Evolutionary conservation across 2,888 invertebrate genomes (phyloP).

Genomic region (Euplexia lucipara): DNA sequence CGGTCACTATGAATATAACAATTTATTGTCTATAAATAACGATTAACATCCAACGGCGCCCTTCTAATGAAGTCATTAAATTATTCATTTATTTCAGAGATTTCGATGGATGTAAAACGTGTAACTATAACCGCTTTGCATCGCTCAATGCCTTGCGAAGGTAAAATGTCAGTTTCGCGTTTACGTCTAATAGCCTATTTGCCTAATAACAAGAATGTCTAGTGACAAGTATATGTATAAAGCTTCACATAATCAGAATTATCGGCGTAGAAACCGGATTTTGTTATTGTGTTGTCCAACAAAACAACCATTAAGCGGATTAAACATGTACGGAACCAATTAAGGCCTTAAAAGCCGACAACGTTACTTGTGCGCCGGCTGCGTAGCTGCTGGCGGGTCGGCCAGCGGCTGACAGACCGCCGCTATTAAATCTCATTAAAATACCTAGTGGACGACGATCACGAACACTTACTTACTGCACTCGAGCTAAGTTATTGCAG

Average conservation of each 20-base stretch:
- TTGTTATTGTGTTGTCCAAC: slow-evolving; percentile 77
- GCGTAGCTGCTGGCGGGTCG: slow-evolving; percentile 60
- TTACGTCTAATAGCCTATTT: slow-evolving; percentile 59
- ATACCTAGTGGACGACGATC: slow-evolving; percentile 83
- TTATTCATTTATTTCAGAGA: slow-evolving; percentile 70
- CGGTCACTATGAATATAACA: slow-evolving; percentile 85
- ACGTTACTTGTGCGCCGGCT: slow-evolving; percentile 74
- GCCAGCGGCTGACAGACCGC: slow-evolving; percentile 66
- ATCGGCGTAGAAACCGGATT: slow-evolving; percentile 78
- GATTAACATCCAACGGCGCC: slow-evolving; percentile 79
- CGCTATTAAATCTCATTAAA: slow-evolving; percentile 87
- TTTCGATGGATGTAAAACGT: slow-evolving; percentile 58
- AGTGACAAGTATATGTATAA: slow-evolving; percentile 73
- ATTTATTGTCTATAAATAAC: slow-evolving; percentile 87
- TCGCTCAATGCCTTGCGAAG: slow-evolving; percentile 24
- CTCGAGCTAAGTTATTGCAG: slow-evolving; percentile 79
- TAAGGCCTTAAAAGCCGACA: slow-evolving; percentile 84
- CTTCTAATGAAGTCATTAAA: slow-evolving; percentile 81
- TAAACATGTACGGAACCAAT: slow-evolving; percentile 86
- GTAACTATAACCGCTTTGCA: slow-evolving; percentile 42
- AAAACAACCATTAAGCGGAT: slow-evolving; percentile 84
- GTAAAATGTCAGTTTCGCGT: slow-evolving; percentile 35
- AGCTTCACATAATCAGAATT: slow-evolving; percentile 79
- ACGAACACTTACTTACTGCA: slow-evolving; percentile 84
- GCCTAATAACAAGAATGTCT: slow-evolving; percentile 71